phyloP scores from a whole-genome alignment of 2,113 vertebrate species.

The Scytalopus superciliaris region DNA sequence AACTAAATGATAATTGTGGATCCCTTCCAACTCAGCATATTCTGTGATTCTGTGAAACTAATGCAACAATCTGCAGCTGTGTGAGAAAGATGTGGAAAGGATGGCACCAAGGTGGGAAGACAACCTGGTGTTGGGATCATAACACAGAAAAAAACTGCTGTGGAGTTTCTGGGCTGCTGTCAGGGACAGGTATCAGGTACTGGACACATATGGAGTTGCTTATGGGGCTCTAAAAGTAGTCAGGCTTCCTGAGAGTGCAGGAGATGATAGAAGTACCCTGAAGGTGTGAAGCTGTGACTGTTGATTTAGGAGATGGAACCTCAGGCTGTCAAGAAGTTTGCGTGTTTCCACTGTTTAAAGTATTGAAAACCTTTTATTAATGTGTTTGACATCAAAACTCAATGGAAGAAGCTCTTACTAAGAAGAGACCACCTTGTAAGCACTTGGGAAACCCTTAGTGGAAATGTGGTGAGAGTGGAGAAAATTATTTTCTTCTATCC shows the following conservation, averaged over 20 bases:
- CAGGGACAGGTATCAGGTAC: not conserved
- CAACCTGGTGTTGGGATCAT: not conserved
- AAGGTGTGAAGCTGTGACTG: not conserved
- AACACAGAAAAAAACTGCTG: not conserved
- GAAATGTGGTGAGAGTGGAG: not conserved
- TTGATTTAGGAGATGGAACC: not conserved
- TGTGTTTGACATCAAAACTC: not conserved
- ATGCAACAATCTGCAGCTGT: not conserved
- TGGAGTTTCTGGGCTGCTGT: not conserved
- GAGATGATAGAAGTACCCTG: not conserved
- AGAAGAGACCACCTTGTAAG: not conserved
- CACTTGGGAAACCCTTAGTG: not conserved
- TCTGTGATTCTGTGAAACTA: not conserved
- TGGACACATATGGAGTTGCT: accelerated
- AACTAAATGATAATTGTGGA: not conserved
- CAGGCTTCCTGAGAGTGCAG: not conserved
- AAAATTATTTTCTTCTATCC: not conserved
- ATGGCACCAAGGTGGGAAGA: not conserved
- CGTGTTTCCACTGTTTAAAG: not conserved
- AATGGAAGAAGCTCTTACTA: not conserved
- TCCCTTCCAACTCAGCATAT: not conserved
- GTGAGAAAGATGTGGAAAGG: not conserved
- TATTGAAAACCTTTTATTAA: not conserved
- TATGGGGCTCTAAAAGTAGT: not conserved
- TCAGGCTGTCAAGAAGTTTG: not conserved